phyloP scores from a whole-genome alignment of 2,797 vertebrate species.

The Anolis apletophallus region DNA sequence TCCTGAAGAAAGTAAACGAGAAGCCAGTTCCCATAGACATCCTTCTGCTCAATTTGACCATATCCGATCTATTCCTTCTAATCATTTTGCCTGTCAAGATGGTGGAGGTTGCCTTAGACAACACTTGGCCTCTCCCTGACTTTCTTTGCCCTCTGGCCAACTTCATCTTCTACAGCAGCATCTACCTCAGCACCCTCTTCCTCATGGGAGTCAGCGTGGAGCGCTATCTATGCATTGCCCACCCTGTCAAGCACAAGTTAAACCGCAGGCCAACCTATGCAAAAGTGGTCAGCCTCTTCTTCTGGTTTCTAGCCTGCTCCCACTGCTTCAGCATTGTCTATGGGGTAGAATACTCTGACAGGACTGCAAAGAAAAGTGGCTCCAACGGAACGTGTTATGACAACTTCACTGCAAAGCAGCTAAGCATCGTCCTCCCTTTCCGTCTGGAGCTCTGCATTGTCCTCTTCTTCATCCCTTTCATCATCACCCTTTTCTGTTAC shows the following conservation, averaged over 20 bases:
- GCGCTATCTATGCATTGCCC: constrained; percentile 88
- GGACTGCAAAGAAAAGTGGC: rapidly evolving
- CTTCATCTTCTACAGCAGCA: constrained; percentile 88
- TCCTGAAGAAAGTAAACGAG: constrained; percentile 77
- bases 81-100: constrained; percentile 88
- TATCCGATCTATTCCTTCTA: constrained; percentile 89
- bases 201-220: constrained; percentile 88
- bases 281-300: constrained; percentile 66
- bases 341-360: constrained; percentile 42
- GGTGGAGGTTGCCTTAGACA: constrained; percentile 75
- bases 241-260: constrained; percentile 83
- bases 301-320: constrained; percentile 83
- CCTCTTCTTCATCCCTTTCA: constrained; percentile 89
- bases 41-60: constrained; percentile 88
- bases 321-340: constrained; percentile 87
- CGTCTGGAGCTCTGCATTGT: constrained; percentile 88
- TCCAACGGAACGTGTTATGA: constrained; percentile 78
- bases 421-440: constrained; percentile 81
- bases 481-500: constrained; percentile 88
- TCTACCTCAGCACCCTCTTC: constrained; percentile 90
- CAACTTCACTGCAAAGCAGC: constrained; percentile 77
- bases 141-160: constrained; percentile 81
- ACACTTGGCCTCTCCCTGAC: constrained; percentile 79
- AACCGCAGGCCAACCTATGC: constrained; percentile 80
- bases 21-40: constrained; percentile 81